Percentiles rank a stretch among this genome's conserved stretches.
These are phyloP conservation scores for Pseudeuparius sepicola DNA, from an alignment of 2,888 invertebrate species.

Conservation along the genomic window DNA sequence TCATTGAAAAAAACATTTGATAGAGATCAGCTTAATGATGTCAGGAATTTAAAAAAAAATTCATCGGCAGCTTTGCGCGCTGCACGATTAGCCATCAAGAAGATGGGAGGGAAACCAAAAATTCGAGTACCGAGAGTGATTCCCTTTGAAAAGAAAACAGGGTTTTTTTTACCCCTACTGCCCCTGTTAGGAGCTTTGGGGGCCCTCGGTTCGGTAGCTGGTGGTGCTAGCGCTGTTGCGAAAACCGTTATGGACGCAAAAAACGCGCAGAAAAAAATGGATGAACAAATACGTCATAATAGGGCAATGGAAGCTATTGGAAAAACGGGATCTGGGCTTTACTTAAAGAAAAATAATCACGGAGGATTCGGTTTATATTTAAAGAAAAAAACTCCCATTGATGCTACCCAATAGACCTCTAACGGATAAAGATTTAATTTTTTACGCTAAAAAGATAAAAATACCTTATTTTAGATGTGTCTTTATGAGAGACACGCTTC, in stretches of 20 bases:
- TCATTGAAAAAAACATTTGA: no score
- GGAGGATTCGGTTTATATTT: conserved; percentile 1
- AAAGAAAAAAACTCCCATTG: background rate
- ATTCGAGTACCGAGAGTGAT: background rate
- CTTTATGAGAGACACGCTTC: background rate
- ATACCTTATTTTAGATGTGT: background rate
- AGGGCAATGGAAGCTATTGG: no score
- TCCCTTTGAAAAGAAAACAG: background rate
- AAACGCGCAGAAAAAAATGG: conserved; percentile 28
- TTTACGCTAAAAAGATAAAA: background rate
- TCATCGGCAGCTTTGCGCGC: no score
- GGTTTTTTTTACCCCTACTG: conserved; percentile 1
- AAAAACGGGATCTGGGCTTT: no score
- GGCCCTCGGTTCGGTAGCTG: conserved; percentile 30
- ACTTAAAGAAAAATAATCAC: conserved; percentile 9
- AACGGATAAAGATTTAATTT: background rate
- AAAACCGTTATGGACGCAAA: conserved; percentile 30
- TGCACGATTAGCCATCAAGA: background rate
- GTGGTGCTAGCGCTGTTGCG: conserved; percentile 31
- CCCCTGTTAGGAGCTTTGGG: conserved; percentile 9
- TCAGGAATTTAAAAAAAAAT: no score
- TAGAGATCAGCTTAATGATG: no score
- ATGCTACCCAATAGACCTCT: background rate
- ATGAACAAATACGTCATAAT: no score
- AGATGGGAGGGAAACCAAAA: conserved; percentile 1